Conservation (phyloP, 2,797 vertebrate species). For the Tokudaia muenninki region DNA sequence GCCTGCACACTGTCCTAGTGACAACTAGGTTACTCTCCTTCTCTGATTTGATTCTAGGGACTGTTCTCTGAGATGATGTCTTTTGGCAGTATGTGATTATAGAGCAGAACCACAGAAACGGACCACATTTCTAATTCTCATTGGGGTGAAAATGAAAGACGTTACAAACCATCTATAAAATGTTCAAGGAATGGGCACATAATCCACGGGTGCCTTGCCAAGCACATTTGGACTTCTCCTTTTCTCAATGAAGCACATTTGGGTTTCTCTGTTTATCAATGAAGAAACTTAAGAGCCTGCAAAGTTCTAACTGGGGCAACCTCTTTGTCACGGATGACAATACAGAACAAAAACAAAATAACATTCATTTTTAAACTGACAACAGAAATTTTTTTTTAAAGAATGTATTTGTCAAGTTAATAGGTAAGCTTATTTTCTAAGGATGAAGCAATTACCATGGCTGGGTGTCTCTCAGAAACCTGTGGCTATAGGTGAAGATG, state of each 20-base stretch:
- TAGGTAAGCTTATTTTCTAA: conserved; percentile 17
- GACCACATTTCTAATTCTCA: background rate
- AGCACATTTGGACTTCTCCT: background rate
- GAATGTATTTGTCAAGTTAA: conserved; percentile 12
- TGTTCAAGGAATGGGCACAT: conserved; percentile 29
- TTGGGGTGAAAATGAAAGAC: conserved; percentile 19
- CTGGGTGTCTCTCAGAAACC: background rate
- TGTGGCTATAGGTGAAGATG: background rate
- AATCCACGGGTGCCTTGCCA: background rate
- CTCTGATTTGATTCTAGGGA: background rate
- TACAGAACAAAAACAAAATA: background rate
- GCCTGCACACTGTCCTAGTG: background rate
- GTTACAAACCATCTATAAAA: background rate
- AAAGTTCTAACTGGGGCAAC: background rate
- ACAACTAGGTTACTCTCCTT: background rate
- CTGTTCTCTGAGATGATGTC: background rate
- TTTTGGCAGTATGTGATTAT: background rate
- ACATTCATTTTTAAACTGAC: conserved; percentile 6
- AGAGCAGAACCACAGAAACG: background rate
- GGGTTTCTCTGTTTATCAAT: background rate
- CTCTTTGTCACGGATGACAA: background rate
- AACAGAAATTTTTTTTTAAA: conserved; percentile 14
- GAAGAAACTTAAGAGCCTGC: background rate
- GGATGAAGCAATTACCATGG: conserved; percentile 4
- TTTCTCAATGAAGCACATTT: conserved; percentile 11